Evolutionary conservation across 1,140 invertebrate species (phyloP), one percentile per base, ranked within the genome.

Genomic region (Goniozus legneri): DNA sequence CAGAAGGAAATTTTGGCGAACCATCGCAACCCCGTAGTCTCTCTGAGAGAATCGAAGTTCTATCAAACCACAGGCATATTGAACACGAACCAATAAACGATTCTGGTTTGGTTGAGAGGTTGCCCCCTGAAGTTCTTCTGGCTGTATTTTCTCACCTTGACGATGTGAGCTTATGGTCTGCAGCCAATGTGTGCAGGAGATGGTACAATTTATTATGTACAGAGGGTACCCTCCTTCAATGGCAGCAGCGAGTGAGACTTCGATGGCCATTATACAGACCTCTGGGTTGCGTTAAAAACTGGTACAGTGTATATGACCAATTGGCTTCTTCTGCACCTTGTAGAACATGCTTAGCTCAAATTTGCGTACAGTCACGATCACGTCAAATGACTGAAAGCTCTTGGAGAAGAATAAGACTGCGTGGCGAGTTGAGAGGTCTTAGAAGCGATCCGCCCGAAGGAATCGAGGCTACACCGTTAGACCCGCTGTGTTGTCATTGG

Each of bases 121-220:
- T 87, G 39, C 85, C 85, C 21, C 80, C 83, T 19, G 84, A 87
- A 86, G 91, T 97, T 43, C 78, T 95, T 56, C 77, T 95, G 8
- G 83, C 85, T 34, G 89, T 95, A 47, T 95, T 97, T 71, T 86
- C 84, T 16, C 89, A 92, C 67, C 75, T 96, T 56, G 93, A 97
- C 66, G 92, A 95, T 69, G 82, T 96, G 50, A 94, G 92, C 3
- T 74, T 95, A 49, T 91, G 89, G 86, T 84, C 86, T 70, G 85
- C 88, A 52, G 84, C 87, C 50, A 84, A 90, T 75, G 92, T 95
- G 14, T 94, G 91, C 69, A 77, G 83, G 54, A 82, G 90, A 55
- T 95, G 92, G 92, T 79, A 83, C 35, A 81, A 85, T 15, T 81
- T 96, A 16, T 75, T 96, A 24, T 81, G 83, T 35, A 84, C 84